A percentile compares a stretch with the other conserved stretches of the same genome.
These are phyloP conservation scores for Blennius ocellaris DNA, from an alignment of 2,113 vertebrate genomes.

Conservation along the genomic window DNA sequence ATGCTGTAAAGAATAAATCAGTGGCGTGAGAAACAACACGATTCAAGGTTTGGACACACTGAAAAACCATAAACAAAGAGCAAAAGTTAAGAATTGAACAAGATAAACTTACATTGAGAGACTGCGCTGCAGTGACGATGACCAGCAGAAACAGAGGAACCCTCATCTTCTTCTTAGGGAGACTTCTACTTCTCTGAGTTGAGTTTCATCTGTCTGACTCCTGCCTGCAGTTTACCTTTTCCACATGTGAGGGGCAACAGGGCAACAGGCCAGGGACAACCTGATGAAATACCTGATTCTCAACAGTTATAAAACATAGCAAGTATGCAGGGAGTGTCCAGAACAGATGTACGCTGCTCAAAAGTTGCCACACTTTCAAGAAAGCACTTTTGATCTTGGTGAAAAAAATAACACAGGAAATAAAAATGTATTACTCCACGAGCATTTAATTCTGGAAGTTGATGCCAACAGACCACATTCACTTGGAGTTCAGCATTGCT, in stretches of 20 bases:
- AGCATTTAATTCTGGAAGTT: too few species aligned
- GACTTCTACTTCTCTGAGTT: not conserved
- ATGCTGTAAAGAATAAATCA: too few species aligned
- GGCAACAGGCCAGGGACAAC: not conserved
- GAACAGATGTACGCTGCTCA: constrained; percentile 37
- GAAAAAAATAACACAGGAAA: too few species aligned
- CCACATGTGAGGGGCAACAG: constrained; percentile 15
- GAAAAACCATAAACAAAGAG: too few species aligned
- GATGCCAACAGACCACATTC: too few species aligned
- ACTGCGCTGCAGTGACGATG: constrained; percentile 15
- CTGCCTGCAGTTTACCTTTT: not conserved
- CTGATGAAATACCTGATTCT: constrained; percentile 72
- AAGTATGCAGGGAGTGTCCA: constrained; percentile 52
- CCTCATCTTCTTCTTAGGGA: constrained; percentile 40
- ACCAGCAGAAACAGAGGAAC: constrained; percentile 36
- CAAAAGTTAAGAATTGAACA: too few species aligned
- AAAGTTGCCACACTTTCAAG: not conserved
- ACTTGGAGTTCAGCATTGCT: too few species aligned
- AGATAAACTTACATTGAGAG: constrained; percentile 50
- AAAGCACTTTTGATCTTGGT: too few species aligned
- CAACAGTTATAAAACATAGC: constrained; percentile 61
- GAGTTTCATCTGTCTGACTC: not conserved
- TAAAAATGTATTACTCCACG: too few species aligned
- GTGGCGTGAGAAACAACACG: too few species aligned
- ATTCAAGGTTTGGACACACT: too few species aligned